These are phyloP conservation scores for Promerops cafer DNA, from an alignment of 2,113 vertebrate species.

Conservation along the genomic window DNA sequence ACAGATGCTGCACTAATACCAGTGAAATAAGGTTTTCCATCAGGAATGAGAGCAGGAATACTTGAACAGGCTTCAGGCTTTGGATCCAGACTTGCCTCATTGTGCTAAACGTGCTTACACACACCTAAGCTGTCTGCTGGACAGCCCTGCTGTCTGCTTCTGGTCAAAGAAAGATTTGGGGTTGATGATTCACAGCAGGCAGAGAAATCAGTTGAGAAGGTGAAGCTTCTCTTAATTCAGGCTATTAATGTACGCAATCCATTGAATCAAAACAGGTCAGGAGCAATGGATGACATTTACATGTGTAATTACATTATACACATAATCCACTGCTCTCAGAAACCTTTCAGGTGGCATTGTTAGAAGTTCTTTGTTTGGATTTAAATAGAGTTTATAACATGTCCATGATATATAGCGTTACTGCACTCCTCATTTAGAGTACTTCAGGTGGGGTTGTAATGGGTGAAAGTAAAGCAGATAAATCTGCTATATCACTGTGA, in stretches of 20 bases:
- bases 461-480: not conserved
- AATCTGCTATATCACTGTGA: not conserved
- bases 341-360: not conserved
- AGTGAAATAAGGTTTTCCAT: not conserved
- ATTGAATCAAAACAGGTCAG: not conserved
- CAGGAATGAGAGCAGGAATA: not conserved
- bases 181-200: not conserved
- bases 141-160: not conserved
- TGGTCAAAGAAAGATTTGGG: not conserved
- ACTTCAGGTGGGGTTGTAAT: not conserved
- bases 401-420: not conserved
- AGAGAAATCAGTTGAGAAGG: not conserved
- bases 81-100: not conserved
- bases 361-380: not conserved
- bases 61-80: not conserved
- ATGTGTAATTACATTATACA: not conserved
- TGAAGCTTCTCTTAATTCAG: not conserved
- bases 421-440: not conserved
- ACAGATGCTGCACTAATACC: not conserved
- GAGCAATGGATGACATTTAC: not conserved
- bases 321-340: not conserved
- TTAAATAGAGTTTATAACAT: not conserved
- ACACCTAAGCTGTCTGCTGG: constrained; percentile 12
- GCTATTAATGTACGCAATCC: not conserved
- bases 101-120: not conserved